A percentile compares a stretch with the other conserved stretches of the same genome.
These are phyloP conservation scores for Neodiprion virginianus DNA, from an alignment of 1,140 invertebrate species.

Conservation along the genomic window DNA sequence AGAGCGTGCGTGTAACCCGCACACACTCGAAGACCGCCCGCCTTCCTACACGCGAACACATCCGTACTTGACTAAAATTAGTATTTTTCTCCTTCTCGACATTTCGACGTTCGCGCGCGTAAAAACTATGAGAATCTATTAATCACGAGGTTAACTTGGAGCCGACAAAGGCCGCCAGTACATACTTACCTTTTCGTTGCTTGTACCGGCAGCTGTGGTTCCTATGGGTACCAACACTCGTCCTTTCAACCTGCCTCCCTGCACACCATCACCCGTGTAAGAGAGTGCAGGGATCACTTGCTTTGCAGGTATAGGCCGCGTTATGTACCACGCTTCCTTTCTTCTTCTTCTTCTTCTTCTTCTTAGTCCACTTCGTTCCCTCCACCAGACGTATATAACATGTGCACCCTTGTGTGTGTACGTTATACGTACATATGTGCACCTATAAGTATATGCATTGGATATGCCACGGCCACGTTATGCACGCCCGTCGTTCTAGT, in stretches of 20 bases:
- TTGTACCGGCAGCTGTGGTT: background rate
- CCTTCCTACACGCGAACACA: no score
- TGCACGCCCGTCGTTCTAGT: slow-evolving; percentile 16
- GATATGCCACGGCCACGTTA: slow-evolving; percentile 11
- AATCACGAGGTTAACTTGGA: slow-evolving; percentile 32
- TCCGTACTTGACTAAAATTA: background rate
- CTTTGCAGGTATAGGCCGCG: background rate
- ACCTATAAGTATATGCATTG: slow-evolving; percentile 1
- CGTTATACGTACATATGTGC: background rate
- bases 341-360: no score
- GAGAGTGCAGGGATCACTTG: no score
- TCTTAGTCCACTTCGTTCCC: background rate
- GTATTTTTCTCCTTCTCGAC: background rate
- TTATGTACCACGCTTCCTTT: background rate
- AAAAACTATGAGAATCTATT: slow-evolving; percentile 22
- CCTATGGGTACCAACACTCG: background rate
- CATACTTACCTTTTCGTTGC: background rate
- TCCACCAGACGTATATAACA: background rate
- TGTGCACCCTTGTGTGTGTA: background rate
- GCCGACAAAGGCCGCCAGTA: slow-evolving; percentile 30
- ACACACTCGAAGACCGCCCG: no score
- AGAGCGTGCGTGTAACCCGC: no score
- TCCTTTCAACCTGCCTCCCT: background rate
- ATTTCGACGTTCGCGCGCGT: background rate
- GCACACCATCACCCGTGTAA: no score